These are phyloP conservation scores for Carassius auratus DNA, from an alignment of 2,113 vertebrate species.

Conservation along the genomic window DNA sequence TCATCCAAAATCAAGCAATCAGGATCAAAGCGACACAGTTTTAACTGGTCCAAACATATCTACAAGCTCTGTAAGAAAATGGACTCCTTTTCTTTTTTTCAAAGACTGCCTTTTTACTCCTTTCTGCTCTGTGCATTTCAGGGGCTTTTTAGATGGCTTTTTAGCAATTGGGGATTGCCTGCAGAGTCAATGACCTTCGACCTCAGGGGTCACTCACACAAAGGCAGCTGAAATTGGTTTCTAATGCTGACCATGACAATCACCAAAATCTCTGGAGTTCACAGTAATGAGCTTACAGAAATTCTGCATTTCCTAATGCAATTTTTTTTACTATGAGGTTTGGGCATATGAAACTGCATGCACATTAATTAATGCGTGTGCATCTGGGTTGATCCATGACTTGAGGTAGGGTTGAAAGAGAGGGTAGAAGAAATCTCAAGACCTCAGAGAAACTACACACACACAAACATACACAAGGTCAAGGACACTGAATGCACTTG, in stretches of 20 bases:
- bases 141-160: conserved; percentile 62
- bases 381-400: not conserved
- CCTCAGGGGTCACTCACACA: conserved; percentile 64
- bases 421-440: conserved; percentile 25
- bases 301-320: not conserved
- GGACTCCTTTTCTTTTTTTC: not conserved
- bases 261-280: conserved; percentile 4
- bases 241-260: conserved; percentile 53
- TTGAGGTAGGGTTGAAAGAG: not conserved
- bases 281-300: not conserved
- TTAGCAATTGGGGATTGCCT: conserved; percentile 73
- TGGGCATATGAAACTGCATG: not conserved
- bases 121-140: conserved; percentile 39
- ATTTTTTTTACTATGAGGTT: not conserved
- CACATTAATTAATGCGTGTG: not conserved
- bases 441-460: conserved; percentile 26
- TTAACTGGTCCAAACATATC: not conserved
- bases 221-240: conserved; percentile 68
- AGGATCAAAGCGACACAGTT: not conserved
- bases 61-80: not conserved
- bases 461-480: conserved; percentile 50
- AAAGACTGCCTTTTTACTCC: not conserved
- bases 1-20: not conserved
- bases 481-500: conserved; percentile 44
- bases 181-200: conserved; percentile 70